phyloP scores from a whole-genome alignment of 2,797 vertebrate genomes.

The Pelobates cultripes region DNA sequence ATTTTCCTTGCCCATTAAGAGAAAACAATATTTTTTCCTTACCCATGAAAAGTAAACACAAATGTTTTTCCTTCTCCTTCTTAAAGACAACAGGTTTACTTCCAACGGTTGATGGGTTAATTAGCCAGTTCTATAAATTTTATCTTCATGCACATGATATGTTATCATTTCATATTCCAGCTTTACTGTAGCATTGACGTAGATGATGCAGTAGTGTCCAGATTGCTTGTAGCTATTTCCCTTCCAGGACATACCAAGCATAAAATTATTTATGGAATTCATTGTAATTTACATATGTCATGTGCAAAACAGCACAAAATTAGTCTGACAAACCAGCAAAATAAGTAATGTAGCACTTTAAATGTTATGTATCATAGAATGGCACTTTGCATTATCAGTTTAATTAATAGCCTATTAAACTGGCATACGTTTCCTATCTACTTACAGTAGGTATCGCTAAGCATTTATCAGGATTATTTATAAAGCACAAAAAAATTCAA shows the following conservation, averaged over 20 bases:
- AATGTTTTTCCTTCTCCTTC: too few relatives aligned
- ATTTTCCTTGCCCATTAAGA: too few relatives aligned
- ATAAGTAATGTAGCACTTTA: constrained; percentile 18
- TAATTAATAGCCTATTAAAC: not conserved
- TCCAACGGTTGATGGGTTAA: too few relatives aligned
- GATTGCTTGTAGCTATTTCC: constrained; percentile 16
- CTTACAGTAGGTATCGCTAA: too few relatives aligned
- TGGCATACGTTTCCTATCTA: too few relatives aligned
- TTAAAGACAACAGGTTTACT: too few relatives aligned
- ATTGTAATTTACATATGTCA: constrained; percentile 44
- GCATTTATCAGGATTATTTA: too few relatives aligned
- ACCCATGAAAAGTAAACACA: too few relatives aligned
- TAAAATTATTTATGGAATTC: constrained; percentile 15
- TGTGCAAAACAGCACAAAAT: constrained; percentile 41
- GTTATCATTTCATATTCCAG: constrained; percentile 1
- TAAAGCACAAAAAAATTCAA: too few relatives aligned
- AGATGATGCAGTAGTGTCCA: constrained; percentile 31
- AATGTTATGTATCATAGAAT: not conserved
- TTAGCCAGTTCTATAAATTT: too few relatives aligned
- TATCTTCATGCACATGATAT: not conserved
- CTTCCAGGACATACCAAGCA: constrained; percentile 33
- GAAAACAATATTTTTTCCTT: too few relatives aligned
- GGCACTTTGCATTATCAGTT: not conserved
- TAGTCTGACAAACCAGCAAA: constrained; percentile 24
- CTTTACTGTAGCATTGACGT: constrained; percentile 26